Evolutionary conservation across 1,140 invertebrate genomes (phyloP).

Genomic region (Apis cerana): DNA sequence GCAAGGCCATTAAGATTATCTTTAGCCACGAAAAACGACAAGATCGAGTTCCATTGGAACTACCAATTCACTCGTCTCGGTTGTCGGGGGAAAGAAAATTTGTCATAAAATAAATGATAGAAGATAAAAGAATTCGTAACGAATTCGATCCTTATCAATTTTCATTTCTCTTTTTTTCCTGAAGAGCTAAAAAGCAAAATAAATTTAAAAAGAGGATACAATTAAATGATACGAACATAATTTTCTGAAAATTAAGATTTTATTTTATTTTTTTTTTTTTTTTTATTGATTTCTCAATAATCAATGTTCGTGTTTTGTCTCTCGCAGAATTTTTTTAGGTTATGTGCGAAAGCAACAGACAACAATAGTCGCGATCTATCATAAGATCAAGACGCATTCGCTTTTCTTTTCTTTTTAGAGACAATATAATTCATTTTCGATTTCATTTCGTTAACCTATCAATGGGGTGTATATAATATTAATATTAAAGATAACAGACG

Average conservation of each 20-base stretch:
- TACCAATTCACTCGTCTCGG: neutral
- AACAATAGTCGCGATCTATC: slow-evolving; percentile 40
- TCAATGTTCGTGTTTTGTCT: slow-evolving; percentile 31
- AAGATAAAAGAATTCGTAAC: neutral
- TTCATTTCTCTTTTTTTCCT: too few species aligned
- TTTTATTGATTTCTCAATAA: slow-evolving; percentile 33
- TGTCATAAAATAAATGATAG: neutral
- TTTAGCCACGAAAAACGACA: slow-evolving; percentile 58
- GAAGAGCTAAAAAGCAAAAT: too few species aligned
- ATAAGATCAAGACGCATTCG: slow-evolving; percentile 32
- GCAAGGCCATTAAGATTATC: slow-evolving; percentile 59
- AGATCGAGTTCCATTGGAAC: slow-evolving; percentile 10
- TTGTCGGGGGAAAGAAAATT: neutral
- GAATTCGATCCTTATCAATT: neutral
- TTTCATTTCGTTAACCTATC: slow-evolving; percentile 67
- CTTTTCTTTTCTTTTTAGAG: slow-evolving; percentile 63
- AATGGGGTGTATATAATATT: slow-evolving; percentile 72
- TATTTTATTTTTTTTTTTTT: slow-evolving; percentile 38
- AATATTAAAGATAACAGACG: slow-evolving; percentile 78
- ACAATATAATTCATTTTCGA: slow-evolving; percentile 72
- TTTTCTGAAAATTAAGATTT: slow-evolving; percentile 46
- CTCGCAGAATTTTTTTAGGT: slow-evolving; percentile 13
- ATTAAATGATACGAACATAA: neutral
- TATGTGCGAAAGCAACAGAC: slow-evolving; percentile 51
- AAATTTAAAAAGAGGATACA: neutral